Conservation (phyloP, 2,888 invertebrate genomes). For the Leptinotarsa peninsularis region DNA sequence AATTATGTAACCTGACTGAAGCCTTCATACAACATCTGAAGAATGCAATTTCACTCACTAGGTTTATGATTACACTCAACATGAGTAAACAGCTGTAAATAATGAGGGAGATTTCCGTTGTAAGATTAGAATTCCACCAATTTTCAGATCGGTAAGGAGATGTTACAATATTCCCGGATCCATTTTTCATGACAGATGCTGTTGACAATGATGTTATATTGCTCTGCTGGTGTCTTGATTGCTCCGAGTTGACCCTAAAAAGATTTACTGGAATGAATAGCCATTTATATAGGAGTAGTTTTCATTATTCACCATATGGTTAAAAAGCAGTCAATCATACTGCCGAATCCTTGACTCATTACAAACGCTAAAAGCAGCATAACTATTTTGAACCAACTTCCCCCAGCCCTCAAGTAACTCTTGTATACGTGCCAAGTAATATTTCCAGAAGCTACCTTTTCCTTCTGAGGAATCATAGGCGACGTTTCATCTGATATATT, state of each 20-base stretch:
- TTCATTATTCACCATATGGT: slow-evolving; percentile 79
- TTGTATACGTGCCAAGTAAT: slow-evolving; percentile 70
- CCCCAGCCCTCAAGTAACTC: slow-evolving; percentile 81
- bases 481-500: slow-evolving; percentile 63
- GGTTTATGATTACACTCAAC: slow-evolving; percentile 62
- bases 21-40: slow-evolving; percentile 69
- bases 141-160: background rate
- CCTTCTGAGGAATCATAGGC: slow-evolving; percentile 65
- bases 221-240: slow-evolving; percentile 71
- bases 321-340: slow-evolving; percentile 83
- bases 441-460: slow-evolving; percentile 73
- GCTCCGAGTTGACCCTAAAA: slow-evolving; percentile 54
- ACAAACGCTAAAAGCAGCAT: slow-evolving; percentile 68
- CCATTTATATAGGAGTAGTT: slow-evolving; percentile 68
- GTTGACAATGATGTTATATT: background rate
- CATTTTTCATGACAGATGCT: background rate
- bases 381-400: slow-evolving; percentile 67
- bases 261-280: no score
- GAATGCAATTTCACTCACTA: slow-evolving; percentile 65
- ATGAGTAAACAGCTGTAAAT: slow-evolving; percentile 55
- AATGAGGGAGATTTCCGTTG: slow-evolving; percentile 59
- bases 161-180: background rate
- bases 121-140: background rate
- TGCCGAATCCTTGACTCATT: slow-evolving; percentile 68
- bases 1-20: slow-evolving; percentile 69